Conservation (phyloP, 2,797 vertebrate genomes). For the Ataeniobius toweri region DNA sequence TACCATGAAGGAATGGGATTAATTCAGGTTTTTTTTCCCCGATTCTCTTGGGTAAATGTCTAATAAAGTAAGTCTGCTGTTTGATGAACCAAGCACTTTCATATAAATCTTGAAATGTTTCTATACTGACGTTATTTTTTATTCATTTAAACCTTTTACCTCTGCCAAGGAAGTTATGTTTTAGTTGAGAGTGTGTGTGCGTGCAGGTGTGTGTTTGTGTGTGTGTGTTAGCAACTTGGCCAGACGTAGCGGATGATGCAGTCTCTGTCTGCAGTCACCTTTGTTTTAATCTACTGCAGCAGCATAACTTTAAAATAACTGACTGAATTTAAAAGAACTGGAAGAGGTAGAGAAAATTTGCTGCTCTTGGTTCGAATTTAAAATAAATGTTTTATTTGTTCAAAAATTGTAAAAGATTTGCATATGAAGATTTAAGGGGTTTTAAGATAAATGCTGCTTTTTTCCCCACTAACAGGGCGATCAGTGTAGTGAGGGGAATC, state of each 20-base stretch:
- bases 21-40: constrained; percentile 1
- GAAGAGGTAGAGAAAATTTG: no score
- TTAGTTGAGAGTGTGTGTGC: no score
- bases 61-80: constrained; percentile 7
- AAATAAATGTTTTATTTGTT: no score
- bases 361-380: no score
- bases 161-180: no score
- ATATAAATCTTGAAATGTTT: not conserved
- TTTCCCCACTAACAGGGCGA: not conserved
- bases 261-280: no score
- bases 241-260: no score
- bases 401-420: no score
- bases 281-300: not conserved
- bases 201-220: no score
- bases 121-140: not conserved
- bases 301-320: not conserved
- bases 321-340: no score
- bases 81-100: not conserved
- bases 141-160: not conserved
- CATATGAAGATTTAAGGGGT: no score
- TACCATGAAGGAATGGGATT: constrained; percentile 19
- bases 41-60: constrained; percentile 5
- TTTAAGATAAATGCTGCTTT: not conserved
- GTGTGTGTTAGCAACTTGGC: no score
- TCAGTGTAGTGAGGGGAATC: not conserved